phyloP scores from a whole-genome alignment of 2,797 vertebrate species.

The Sebastes kiyomatsui region DNA sequence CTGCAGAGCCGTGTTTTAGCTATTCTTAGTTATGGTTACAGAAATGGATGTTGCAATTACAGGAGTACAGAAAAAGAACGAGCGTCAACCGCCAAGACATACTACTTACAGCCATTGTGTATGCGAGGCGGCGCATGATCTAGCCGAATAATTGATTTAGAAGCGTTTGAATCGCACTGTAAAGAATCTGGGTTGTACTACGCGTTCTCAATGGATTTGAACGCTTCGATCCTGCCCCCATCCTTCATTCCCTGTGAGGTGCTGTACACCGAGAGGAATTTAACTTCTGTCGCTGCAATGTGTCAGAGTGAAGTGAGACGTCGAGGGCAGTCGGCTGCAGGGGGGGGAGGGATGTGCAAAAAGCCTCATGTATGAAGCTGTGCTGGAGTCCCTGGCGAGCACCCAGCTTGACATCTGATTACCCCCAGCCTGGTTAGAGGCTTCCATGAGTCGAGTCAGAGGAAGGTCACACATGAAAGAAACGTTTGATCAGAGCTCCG shows the following conservation, averaged over 20 bases:
- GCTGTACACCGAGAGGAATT: slow-evolving; percentile 31
- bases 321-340: neutral
- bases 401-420: slow-evolving; percentile 57
- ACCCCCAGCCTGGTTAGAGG: slow-evolving; percentile 55
- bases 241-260: slow-evolving; percentile 7
- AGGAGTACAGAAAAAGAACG: slow-evolving; percentile 12
- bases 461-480: slow-evolving; percentile 77
- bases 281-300: slow-evolving; percentile 36
- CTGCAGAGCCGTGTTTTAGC: slow-evolving; percentile 1
- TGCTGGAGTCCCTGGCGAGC: slow-evolving; percentile 34
- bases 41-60: slow-evolving; percentile 24
- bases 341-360: neutral
- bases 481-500: slow-evolving; percentile 63
- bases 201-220: neutral
- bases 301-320: slow-evolving; percentile 29
- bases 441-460: slow-evolving; percentile 61
- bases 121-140: neutral
- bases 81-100: neutral
- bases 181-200: neutral
- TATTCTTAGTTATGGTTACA: slow-evolving; percentile 30
- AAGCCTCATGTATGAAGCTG: slow-evolving; percentile 32
- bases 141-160: slow-evolving; percentile 14
- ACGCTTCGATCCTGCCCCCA: neutral
- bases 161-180: neutral
- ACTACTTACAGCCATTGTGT: neutral